Evolutionary conservation across 2,113 vertebrate genomes (phyloP).

Genomic region (Crotalus tigris): DNA sequence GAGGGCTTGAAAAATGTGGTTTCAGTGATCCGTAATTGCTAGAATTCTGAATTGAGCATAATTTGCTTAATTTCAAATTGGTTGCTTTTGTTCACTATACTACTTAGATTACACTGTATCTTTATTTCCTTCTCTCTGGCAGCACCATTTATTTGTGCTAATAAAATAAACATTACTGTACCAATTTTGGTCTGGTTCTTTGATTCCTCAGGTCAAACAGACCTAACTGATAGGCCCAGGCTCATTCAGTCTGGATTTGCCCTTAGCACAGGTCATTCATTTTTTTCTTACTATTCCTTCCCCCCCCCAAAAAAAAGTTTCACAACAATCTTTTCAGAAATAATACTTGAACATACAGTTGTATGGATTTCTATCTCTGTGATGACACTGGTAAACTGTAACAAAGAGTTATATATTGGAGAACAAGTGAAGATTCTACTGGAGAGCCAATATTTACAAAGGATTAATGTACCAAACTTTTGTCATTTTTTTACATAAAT

Average conservation of each 20-base stretch:
- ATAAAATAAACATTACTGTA: neutral
- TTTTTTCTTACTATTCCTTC: slow-evolving; percentile 6
- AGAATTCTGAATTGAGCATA: neutral
- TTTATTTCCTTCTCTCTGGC: neutral
- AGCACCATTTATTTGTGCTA: neutral
- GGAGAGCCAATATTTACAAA: slow-evolving; percentile 7
- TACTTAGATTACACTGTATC: neutral
- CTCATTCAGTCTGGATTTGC: neutral
- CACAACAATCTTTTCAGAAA: slow-evolving; percentile 47
- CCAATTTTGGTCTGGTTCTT: neutral
- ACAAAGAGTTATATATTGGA: slow-evolving; percentile 21
- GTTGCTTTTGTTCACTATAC: neutral
- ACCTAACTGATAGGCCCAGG: neutral
- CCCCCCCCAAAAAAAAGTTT: neutral
- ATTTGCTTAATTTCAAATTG: neutral
- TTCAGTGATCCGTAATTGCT: neutral
- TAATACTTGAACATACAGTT: slow-evolving; percentile 43
- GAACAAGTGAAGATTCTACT: neutral
- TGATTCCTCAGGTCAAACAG: neutral
- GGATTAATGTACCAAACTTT: neutral
- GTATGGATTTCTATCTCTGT: slow-evolving; percentile 45
- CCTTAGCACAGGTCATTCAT: neutral
- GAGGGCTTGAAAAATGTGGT: neutral
- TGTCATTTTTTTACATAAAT: neutral
- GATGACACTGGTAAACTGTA: slow-evolving; percentile 25